Evolutionary conservation across 2,797 vertebrate species (phyloP).

Genomic region (Eptatretus atami): DNA sequence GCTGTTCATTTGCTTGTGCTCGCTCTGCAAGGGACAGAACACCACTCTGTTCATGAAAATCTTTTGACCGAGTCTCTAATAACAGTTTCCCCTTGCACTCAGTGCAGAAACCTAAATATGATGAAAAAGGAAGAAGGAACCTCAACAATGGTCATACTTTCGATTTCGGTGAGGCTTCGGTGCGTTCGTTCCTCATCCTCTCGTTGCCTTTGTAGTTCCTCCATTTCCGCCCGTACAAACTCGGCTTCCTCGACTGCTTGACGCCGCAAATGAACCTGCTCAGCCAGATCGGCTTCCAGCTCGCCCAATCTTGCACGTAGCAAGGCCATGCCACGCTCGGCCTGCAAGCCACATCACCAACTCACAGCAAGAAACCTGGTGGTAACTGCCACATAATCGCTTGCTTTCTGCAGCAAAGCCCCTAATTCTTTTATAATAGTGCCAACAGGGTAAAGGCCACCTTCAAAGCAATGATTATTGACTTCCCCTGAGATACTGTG

Average conservation of each 20-base stretch:
- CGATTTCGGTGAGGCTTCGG: slow-evolving; percentile 63
- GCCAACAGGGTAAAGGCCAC: too few relatives aligned
- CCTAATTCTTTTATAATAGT: too few relatives aligned
- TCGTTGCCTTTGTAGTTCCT: slow-evolving; percentile 48
- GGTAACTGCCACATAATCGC: too few relatives aligned
- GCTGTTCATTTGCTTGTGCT: slow-evolving; percentile 73
- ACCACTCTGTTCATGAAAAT: too few relatives aligned
- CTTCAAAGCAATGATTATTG: too few relatives aligned
- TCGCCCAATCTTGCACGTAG: slow-evolving; percentile 51
- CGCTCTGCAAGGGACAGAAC: slow-evolving; percentile 21
- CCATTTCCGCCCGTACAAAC: slow-evolving; percentile 58
- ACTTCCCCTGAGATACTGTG: too few relatives aligned
- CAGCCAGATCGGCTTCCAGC: slow-evolving; percentile 72
- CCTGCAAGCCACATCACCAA: slow-evolving; percentile 16
- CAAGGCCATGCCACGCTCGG: slow-evolving; percentile 31
- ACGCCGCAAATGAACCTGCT: slow-evolving; percentile 64
- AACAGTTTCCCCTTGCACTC: too few relatives aligned
- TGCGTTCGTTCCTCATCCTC: slow-evolving; percentile 86
- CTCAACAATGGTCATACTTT: slow-evolving; percentile 25
- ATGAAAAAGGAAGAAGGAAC: too few relatives aligned
- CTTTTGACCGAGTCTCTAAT: too few relatives aligned
- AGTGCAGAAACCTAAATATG: too few relatives aligned
- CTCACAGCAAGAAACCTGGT: too few relatives aligned
- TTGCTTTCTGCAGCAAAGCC: too few relatives aligned
- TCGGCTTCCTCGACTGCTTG: slow-evolving; percentile 59